Conservation (phyloP, 2,113 vertebrate species). For the Todiramphus chloris region DNA sequence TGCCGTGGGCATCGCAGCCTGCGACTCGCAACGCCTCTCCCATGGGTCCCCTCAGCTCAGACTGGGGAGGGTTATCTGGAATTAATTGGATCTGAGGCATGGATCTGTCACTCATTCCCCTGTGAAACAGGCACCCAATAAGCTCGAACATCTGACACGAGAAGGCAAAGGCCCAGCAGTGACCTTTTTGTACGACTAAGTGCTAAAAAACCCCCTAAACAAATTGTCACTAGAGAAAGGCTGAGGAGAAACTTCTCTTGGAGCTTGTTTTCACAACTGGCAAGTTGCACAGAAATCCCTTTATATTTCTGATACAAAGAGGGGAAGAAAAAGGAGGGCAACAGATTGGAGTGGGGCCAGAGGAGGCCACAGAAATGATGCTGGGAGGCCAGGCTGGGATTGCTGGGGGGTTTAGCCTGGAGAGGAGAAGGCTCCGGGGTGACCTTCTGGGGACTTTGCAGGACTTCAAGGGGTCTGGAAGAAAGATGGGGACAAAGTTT, state of each 20-base stretch:
- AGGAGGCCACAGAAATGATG: not conserved
- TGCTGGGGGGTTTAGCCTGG: not conserved
- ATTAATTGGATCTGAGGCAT: not conserved
- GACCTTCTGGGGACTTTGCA: not conserved
- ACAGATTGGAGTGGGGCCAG: not conserved
- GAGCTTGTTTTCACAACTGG: not conserved
- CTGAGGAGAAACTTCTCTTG: not conserved
- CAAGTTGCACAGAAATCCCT: not conserved
- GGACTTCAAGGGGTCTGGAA: too few relatives aligned
- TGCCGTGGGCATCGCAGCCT: not conserved
- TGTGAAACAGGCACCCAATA: not conserved
- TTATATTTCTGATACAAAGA: not conserved
- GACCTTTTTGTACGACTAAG: not conserved
- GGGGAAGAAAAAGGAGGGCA: not conserved
- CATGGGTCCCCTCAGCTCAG: not conserved
- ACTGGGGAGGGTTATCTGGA: not conserved
- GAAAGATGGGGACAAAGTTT: too few relatives aligned
- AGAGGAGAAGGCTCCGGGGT: not conserved
- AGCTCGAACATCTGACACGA: not conserved
- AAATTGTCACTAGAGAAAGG: not conserved
- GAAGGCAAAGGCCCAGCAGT: not conserved
- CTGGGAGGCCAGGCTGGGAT: not conserved
- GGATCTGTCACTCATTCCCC: not conserved
- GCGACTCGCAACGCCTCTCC: not conserved
- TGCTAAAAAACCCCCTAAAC: not conserved